phyloP scores from a whole-genome alignment of 2,113 vertebrate genomes.

The Willisornis vidua region DNA sequence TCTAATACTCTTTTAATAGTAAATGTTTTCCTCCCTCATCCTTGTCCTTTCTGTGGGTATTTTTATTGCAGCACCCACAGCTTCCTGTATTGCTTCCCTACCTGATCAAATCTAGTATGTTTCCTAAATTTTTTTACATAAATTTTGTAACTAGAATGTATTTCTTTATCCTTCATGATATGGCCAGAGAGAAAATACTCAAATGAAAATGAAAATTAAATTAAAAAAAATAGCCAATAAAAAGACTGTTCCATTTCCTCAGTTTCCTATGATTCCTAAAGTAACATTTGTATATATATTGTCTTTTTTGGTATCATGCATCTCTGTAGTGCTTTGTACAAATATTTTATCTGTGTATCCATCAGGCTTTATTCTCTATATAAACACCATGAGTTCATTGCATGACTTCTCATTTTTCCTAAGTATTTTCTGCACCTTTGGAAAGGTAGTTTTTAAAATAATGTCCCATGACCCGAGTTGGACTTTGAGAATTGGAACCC shows the following conservation, averaged over 20 bases:
- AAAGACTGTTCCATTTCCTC: not conserved
- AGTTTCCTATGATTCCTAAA: not conserved
- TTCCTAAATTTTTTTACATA: not conserved
- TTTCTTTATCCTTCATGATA: not conserved
- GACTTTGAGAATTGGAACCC: not conserved
- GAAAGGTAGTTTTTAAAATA: not conserved
- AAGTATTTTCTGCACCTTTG: not conserved
- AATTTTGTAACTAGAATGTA: not conserved
- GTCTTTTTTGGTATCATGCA: not conserved
- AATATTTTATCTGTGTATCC: not conserved
- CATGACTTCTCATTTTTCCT: not conserved
- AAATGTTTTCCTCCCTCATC: not conserved
- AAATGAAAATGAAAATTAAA: not conserved
- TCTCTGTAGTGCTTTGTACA: not conserved
- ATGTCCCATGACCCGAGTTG: not conserved
- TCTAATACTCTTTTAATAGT: not conserved
- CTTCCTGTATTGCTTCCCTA: not conserved
- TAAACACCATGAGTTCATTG: not conserved
- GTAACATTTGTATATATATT: not conserved
- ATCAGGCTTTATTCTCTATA: not conserved
- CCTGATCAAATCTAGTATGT: not conserved
- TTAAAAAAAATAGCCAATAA: not conserved
- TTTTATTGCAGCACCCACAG: not conserved
- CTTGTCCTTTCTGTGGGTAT: not conserved
- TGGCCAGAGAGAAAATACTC: not conserved